Percentiles rank a stretch among this genome's conserved stretches.
Conservation (phyloP, 2,113 vertebrate species). For the Pelvicachromis taeniatus region DNA sequence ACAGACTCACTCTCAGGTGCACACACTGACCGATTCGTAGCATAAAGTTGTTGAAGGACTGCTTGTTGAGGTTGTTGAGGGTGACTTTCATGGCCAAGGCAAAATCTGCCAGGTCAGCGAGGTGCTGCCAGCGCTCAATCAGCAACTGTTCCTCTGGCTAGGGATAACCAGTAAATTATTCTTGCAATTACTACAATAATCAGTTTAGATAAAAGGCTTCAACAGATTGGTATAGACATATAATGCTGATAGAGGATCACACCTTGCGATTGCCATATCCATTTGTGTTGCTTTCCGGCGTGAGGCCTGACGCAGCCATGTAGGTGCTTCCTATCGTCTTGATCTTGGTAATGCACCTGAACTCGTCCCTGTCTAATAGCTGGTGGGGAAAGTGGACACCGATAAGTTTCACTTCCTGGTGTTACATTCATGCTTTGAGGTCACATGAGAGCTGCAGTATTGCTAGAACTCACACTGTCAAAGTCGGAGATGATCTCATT, state of each 20-base stretch:
- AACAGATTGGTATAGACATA: background rate
- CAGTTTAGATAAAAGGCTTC: background rate
- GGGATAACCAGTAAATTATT: background rate
- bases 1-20: background rate
- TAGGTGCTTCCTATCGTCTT: constrained; percentile 98
- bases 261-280: constrained; percentile 78
- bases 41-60: constrained; percentile 99
- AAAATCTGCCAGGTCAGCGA: constrained; percentile 91
- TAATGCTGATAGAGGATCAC: background rate
- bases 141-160: constrained; percentile 79
- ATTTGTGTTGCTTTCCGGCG: constrained; percentile 72
- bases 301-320: constrained; percentile 95
- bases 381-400: constrained; percentile 32
- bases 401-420: background rate
- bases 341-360: constrained; percentile 94
- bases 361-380: constrained; percentile 88
- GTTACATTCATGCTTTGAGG: background rate
- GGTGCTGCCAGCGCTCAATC: constrained; percentile 89
- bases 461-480: constrained; percentile 80
- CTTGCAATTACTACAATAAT: background rate
- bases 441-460: background rate
- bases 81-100: constrained; percentile 95
- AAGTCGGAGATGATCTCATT: constrained; percentile 98
- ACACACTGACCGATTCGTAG: constrained; percentile 85
- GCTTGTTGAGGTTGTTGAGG: constrained; percentile 93